Evolutionary conservation across 2,888 invertebrate species (phyloP), one percentile per base, ranked within the genome.

Genomic region (Allygus modestus): DNA sequence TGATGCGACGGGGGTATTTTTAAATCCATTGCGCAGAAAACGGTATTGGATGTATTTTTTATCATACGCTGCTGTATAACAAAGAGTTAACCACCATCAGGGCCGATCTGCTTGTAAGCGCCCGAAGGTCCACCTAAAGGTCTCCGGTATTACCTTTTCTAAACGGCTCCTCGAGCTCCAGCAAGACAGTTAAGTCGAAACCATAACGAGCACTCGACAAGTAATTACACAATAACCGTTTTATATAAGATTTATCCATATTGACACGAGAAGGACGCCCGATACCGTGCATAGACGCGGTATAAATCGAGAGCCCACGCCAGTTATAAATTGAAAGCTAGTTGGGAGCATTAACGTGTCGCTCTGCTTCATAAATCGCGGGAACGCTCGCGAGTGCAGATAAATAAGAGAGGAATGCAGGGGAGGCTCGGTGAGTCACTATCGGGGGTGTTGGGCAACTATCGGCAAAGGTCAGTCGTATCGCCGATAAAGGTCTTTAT

Each of bases 401-500:
- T 37, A 37, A 37, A 37, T 37, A 37, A 17, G 15, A 51, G 51
- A 23, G 54, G 54, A 54, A 23, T 51, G 54, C 54, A 54, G 7
- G 54, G 54, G 54, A 23, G 54, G 4, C 54, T 23, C 54, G 5
- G 46, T 46, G 46, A n/a, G n/a, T n/a, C n/a, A n/a, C n/a, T n/a
- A n/a, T n/a, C n/a, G n/a, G 12, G 46, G 54, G 54, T 46, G 46
- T 46, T 15, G n/a, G n/a, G 46, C 46, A 46, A 46, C 37, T 37
- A 37, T 11, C 15, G 20, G 58, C 41, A 77, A 77, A 77, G 75
- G 75, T 77, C 75, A 77, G 12, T 11, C 15, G 75, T 46, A 43
- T 31, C 33, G 33, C 37, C 31, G 41, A 73, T 77, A 77, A 77
- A 77, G 75, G 75, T 77, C 75, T 28, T 77, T 77, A 77, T 77